Evolutionary conservation across 2,797 vertebrate species (phyloP).

Genomic region (Pagetopsis macropterus): DNA sequence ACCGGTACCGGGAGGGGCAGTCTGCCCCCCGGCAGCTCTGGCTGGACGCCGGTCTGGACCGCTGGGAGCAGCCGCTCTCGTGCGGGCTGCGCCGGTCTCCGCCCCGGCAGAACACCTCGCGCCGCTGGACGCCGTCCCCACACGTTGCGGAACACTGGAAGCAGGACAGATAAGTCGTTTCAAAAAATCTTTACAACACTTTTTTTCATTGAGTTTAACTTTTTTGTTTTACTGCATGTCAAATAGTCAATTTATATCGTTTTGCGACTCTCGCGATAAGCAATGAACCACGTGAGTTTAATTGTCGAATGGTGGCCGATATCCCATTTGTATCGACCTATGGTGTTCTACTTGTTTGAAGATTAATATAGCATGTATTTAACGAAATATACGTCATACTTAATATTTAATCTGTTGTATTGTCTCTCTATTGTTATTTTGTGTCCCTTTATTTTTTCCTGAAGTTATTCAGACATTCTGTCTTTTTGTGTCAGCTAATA

Average conservation of each 20-base stretch:
- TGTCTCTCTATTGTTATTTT: background rate
- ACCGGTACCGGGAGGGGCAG: conserved; percentile 84
- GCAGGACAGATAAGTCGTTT: conserved; percentile 70
- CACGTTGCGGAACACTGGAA: conserved; percentile 91
- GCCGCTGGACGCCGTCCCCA: conserved; percentile 85
- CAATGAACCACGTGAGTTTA: background rate
- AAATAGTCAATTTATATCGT: background rate
- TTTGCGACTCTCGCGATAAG: background rate
- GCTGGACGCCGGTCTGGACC: conserved; percentile 80
- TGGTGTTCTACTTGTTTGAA: background rate
- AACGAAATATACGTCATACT: too few relatives aligned
- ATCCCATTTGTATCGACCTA: background rate
- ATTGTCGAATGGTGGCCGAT: too few relatives aligned
- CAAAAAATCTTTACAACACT: background rate
- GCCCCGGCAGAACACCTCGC: conserved; percentile 86
- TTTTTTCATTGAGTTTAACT: background rate
- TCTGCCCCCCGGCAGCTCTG: conserved; percentile 83
- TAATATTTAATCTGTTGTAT: background rate
- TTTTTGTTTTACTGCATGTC: background rate
- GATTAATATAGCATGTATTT: background rate
- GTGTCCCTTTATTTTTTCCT: background rate
- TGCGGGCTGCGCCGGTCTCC: conserved; percentile 68
- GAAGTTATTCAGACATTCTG: background rate
- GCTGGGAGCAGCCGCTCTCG: conserved; percentile 82
- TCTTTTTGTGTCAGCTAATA: background rate